These are phyloP conservation scores for Brachionus calyciflorus DNA, from an alignment of 1,140 invertebrate species.

Conservation along the genomic window DNA sequence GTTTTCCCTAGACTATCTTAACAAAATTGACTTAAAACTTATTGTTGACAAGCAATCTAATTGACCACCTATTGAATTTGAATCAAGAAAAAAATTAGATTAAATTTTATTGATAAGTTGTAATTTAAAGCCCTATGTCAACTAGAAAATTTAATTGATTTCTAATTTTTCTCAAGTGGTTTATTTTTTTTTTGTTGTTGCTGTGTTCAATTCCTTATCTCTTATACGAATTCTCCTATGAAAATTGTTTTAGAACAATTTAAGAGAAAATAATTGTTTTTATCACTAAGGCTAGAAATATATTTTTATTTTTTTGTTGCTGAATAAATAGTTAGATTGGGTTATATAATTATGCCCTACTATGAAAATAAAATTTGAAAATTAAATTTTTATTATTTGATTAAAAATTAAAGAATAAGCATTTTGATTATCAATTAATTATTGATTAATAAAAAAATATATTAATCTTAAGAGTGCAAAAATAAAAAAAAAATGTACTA, in stretches of 20 bases:
- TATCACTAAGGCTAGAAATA: too few relatives aligned
- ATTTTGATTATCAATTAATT: neutral
- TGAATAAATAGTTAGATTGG: too few relatives aligned
- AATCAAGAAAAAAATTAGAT: too few relatives aligned
- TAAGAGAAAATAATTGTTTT: too few relatives aligned
- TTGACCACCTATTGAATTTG: slow-evolving; percentile 45
- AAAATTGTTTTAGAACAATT: too few relatives aligned
- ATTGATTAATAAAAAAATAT: slow-evolving; percentile 12
- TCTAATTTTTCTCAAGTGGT: neutral
- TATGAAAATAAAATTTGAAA: neutral
- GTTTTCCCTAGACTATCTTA: too few relatives aligned
- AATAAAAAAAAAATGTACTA: slow-evolving; percentile 15
- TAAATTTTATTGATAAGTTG: slow-evolving; percentile 12
- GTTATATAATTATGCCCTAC: too few relatives aligned
- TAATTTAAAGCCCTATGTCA: too few relatives aligned
- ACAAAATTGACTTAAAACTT: neutral
- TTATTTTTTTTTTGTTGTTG: neutral
- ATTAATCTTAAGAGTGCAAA: neutral
- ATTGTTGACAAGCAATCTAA: slow-evolving; percentile 9
- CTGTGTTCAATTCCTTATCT: neutral
- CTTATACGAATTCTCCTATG: too few relatives aligned
- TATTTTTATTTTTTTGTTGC: too few relatives aligned
- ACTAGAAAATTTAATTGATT: too few relatives aligned
- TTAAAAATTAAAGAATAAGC: too few relatives aligned
- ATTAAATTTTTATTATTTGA: neutral